A percentile compares a stretch with the other conserved stretches of the same genome.
Conservation (phyloP, 2,113 vertebrate genomes). For the Poeciliopsis turrubarensis region DNA sequence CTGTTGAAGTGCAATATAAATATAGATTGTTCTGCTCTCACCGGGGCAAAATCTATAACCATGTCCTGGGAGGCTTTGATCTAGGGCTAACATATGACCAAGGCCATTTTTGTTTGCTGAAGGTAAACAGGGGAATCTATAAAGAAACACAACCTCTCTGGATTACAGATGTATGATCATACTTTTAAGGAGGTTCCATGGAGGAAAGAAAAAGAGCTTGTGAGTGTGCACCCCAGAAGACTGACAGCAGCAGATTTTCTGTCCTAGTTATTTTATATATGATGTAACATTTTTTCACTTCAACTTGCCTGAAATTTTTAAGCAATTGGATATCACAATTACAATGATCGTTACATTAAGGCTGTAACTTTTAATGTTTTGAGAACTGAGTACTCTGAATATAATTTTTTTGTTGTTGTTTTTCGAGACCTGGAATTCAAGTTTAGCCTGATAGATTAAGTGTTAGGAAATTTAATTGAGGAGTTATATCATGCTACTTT, state of each 20-base stretch:
- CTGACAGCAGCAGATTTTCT: slow-evolving; percentile 1
- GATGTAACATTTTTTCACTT: neutral
- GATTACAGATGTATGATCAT: slow-evolving; percentile 4
- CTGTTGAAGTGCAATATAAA: slow-evolving; percentile 74
- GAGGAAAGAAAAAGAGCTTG: slow-evolving; percentile 5
- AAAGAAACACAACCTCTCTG: slow-evolving; percentile 32
- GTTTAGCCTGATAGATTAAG: neutral
- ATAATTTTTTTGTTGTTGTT: too few species aligned
- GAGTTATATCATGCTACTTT: neutral
- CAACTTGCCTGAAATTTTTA: neutral
- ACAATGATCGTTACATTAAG: neutral
- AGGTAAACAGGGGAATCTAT: slow-evolving; percentile 58
- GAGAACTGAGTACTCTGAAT: neutral
- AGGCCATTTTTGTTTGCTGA: slow-evolving; percentile 65
- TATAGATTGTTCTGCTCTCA: slow-evolving; percentile 74
- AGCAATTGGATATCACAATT: neutral
- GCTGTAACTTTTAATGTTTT: neutral
- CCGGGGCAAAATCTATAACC: slow-evolving; percentile 69
- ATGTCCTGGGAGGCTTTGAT: slow-evolving; percentile 64
- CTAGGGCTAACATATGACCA: slow-evolving; percentile 47
- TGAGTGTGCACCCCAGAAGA: slow-evolving; percentile 5
- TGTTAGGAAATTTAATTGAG: neutral
- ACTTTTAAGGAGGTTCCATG: slow-evolving; percentile 16
- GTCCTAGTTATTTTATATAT: neutral
- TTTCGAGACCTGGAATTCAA: neutral